Percentiles rank a stretch among this genome's conserved stretches.
phyloP scores from a whole-genome alignment of 2,113 vertebrate genomes.

The Blennius ocellaris region DNA sequence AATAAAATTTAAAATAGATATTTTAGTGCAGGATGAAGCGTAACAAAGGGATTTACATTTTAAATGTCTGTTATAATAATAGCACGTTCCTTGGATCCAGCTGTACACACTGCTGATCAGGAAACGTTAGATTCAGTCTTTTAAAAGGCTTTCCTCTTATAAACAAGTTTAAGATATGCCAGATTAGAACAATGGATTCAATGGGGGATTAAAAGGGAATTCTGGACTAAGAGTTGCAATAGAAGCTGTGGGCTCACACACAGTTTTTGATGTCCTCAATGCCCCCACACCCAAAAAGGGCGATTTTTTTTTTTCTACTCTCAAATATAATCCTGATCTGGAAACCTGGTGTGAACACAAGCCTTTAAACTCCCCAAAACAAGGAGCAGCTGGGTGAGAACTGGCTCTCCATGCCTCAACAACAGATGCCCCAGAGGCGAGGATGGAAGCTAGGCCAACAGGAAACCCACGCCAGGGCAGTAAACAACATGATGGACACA shows the following conservation, averaged over 20 bases:
- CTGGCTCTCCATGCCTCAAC: constrained; percentile 41
- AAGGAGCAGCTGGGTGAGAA: constrained; percentile 59
- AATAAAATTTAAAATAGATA: not conserved
- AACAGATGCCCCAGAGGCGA: constrained; percentile 63
- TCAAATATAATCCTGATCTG: not conserved
- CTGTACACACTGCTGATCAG: constrained; percentile 53
- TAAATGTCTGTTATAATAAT: constrained; percentile 61
- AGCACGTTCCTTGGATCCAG: constrained; percentile 50
- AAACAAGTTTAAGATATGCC: constrained; percentile 7
- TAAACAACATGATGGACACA: constrained; percentile 56
- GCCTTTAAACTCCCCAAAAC: constrained; percentile 20
- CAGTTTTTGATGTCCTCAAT: too few relatives aligned
- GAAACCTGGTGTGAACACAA: constrained; percentile 16
- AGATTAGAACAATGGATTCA: not conserved
- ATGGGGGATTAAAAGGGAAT: not conserved
- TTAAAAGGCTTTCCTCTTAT: constrained; percentile 15
- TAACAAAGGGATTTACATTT: constrained; percentile 48
- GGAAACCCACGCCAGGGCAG: constrained; percentile 34
- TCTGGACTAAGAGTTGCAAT: not conserved
- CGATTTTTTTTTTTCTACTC: not conserved
- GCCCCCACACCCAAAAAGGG: too few relatives aligned
- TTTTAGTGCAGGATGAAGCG: not conserved
- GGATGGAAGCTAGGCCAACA: constrained; percentile 35
- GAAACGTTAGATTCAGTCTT: constrained; percentile 35
- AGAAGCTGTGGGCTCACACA: not conserved